Base-by-base conservation (phyloP, 2,888 invertebrate genomes). In the Morpho helenor region DNA sequence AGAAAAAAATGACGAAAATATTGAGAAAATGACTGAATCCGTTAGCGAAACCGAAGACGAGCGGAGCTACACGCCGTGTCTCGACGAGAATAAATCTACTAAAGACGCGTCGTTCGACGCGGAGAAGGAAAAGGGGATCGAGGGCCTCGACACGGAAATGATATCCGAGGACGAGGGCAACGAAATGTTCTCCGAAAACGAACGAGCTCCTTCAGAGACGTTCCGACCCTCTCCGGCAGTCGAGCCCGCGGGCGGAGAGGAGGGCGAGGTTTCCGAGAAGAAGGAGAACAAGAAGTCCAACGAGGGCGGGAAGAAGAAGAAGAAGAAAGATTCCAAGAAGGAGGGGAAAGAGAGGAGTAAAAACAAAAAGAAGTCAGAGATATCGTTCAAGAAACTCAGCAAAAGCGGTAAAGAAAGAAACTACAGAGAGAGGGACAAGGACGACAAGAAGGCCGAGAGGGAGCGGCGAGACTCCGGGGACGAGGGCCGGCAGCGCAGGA, bases 361-460 rank as follows among this genome's bases (percentile, higher is more conserved):
- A 66, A 79, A 77, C 41, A 89, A 90, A 65, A 91, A 92, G 50
- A 93, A 93, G 73, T 72, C 79, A 31, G 91, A 92, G 42, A 81
- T 93, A 6, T 82, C 93, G 0, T 97, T 97, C 90, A 97, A 96
- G 73, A 96, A 96, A 77, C 87, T 95, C 8, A 95, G 95, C 49
- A 96, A 95, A 77, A 95, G 90, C 67, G 94, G 93, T 22, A 96
- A 95, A 76, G 96, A 94, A 71, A 89, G 95, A 61, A 96, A 94
- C 72, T 97, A 97, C 74, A 91, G 96, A 7, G 95, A 95, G 51
- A 93, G 93, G 58, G 84, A 84, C 50, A 78, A 77, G 49, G 76
- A 78, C 23, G 71, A 73, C 42, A 77, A 76, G 70, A 79, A 81
- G 74, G 65, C 82, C 44, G 87, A 76, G 75, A 80, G 67, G 72